A percentile compares a stretch with the other conserved stretches of the same genome.
phyloP scores from a whole-genome alignment of 1,140 invertebrate genomes.

The Danaus melanippus region DNA sequence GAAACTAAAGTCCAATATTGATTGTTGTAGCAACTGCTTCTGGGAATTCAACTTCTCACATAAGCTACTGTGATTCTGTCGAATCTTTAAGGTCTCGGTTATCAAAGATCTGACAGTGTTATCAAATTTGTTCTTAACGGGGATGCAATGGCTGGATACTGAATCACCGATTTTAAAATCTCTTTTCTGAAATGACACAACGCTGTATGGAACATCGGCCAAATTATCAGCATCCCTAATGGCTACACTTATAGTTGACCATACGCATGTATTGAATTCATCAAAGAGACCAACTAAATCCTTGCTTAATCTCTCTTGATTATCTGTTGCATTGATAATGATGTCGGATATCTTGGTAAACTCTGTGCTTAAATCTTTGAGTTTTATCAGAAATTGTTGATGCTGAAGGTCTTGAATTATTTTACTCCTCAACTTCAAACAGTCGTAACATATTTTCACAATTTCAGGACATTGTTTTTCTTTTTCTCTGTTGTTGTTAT shows the following conservation, averaged over 20 bases:
- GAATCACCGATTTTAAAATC: constrained; percentile 57
- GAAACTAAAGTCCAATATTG: constrained; percentile 52
- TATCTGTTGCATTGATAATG: constrained; percentile 48
- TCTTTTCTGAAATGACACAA: constrained; percentile 56
- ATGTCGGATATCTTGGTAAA: constrained; percentile 55
- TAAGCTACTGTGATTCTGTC: constrained; percentile 40
- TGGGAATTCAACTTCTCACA: constrained; percentile 48
- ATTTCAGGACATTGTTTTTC: constrained; percentile 55
- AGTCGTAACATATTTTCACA: constrained; percentile 55
- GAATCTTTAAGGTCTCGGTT: constrained; percentile 54
- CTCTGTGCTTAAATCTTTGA: constrained; percentile 60
- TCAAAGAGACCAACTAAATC: constrained; percentile 32
- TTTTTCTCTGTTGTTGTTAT: constrained; percentile 41
- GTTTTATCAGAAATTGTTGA: constrained; percentile 55
- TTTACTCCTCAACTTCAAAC: constrained; percentile 60
- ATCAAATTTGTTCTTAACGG: constrained; percentile 33
- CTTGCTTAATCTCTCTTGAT: constrained; percentile 43
- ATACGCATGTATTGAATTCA: constrained; percentile 50
- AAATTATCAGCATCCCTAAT: constrained; percentile 42
- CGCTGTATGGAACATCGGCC: constrained; percentile 55
- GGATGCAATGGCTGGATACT: constrained; percentile 39
- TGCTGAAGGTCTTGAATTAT: constrained; percentile 50
- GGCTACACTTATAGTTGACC: constrained; percentile 52
- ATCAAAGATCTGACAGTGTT: constrained; percentile 48
- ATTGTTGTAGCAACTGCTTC: constrained; percentile 39